These are phyloP conservation scores for Sebastiscus albofasciatus DNA, from an alignment of 2,797 vertebrate genomes.

Conservation along the genomic window DNA sequence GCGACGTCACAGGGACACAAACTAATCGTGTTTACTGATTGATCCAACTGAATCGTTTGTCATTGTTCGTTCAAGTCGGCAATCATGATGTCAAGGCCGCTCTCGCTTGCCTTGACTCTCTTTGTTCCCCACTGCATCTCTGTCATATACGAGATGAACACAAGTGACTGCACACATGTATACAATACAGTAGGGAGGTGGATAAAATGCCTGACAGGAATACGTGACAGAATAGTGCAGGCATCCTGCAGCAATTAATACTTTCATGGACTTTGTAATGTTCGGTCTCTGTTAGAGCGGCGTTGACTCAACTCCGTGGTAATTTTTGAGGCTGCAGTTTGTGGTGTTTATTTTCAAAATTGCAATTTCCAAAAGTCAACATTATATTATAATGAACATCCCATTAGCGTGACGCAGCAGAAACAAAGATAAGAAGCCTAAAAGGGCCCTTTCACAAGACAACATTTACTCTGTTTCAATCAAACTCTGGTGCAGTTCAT, in stretches of 20 bases:
- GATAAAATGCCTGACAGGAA: background rate
- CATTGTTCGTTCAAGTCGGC: background rate
- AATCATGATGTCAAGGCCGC: background rate
- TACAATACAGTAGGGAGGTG: background rate
- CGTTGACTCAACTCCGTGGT: background rate
- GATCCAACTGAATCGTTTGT: background rate
- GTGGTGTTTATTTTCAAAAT: background rate
- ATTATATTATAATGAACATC: background rate
- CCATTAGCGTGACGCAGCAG: background rate
- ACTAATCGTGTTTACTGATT: background rate
- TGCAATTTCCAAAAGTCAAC: constrained; percentile 19
- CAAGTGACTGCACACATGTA: background rate
- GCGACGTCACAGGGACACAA: background rate
- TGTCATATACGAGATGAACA: background rate
- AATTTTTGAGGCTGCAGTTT: background rate
- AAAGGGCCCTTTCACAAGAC: background rate
- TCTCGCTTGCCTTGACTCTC: background rate
- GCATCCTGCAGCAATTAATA: background rate
- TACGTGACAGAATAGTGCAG: background rate
- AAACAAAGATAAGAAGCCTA: background rate
- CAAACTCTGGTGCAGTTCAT: too few species aligned
- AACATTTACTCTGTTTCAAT: too few species aligned
- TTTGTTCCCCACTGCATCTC: background rate
- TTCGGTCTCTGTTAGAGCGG: background rate
- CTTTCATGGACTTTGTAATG: background rate